Evolutionary conservation across 2,888 invertebrate species (phyloP), one percentile per base, ranked within the genome.

Genomic region (Oasisia sp.): DNA sequence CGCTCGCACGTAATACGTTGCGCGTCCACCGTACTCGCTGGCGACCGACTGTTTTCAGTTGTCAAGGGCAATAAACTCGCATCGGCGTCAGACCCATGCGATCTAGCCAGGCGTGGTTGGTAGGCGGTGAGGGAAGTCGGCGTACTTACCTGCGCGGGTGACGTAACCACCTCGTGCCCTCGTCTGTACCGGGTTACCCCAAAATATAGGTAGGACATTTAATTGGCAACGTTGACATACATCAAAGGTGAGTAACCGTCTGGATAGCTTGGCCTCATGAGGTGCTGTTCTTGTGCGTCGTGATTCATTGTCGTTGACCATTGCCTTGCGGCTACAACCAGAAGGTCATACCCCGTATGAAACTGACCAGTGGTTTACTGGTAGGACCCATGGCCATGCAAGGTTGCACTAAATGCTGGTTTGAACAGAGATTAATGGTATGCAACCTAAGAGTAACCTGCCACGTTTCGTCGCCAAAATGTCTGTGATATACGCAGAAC

Each of bases 1-100:
- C 74, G 74, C 74, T 19, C 74, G 74, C n/a, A n/a, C 38, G 38
- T 38, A 38, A 38, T 38, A 38, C 38, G 38, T 74, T 27, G 27
- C 19, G 27, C 7, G 74, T n/a, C 74, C 19, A 19, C 19, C 74
- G 27, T 27, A 74, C 74, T n/a, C 19, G 74, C 74, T n/a, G 74
- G 27, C 74, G 74, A 74, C 74, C 74, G n/a, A 74, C 14, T 27
- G 74, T 74, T 74, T 74, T 74, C 27, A 74, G 74, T 74, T n/a
- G 74, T 74, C 74, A 74, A 74, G 27, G 74, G 27, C 74, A 74
- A 74, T 74, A 74, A 74, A 74, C n/a, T 74, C 74, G 74, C 74
- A 27, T 27, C 19, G n/a, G 74, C 74, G 74, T 27, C 74, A 74
- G 5, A n/a, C 27, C 74, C 7, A 27, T 7, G 27, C 74, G 74